Conservation (phyloP, 2,113 vertebrate genomes). For the Pseudois nayaur region DNA sequence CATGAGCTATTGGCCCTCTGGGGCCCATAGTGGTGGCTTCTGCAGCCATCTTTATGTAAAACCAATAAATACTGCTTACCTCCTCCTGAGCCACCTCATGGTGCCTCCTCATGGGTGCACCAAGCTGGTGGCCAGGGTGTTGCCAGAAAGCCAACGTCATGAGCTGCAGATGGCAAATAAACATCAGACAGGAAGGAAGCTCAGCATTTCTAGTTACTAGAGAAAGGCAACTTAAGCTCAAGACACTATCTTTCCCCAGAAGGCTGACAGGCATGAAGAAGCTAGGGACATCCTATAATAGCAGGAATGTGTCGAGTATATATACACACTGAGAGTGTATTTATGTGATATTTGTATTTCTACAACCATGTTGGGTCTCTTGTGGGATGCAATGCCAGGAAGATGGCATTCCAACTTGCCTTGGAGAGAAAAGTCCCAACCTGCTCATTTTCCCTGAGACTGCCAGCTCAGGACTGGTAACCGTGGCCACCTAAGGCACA, state of each 20-base stretch:
- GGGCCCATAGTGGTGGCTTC: neutral
- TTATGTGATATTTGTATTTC: neutral
- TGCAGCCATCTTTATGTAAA: neutral
- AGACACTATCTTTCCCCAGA: neutral
- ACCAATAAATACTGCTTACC: neutral
- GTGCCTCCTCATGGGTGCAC: neutral
- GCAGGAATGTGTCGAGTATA: fast-evolving
- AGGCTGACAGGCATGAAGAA: neutral
- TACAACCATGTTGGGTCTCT: neutral
- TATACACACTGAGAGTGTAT: fast-evolving
- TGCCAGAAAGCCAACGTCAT: neutral
- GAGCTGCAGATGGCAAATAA: neutral
- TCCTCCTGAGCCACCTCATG: fast-evolving
- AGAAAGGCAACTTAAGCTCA: neutral
- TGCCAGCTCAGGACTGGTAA: neutral
- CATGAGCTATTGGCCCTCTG: neutral
- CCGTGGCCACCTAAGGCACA: neutral
- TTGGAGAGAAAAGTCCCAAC: neutral
- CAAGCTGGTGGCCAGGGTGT: neutral
- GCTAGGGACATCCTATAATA: too few relatives aligned
- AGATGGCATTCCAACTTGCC: neutral
- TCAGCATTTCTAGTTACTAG: neutral
- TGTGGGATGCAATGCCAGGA: neutral
- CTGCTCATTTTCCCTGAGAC: neutral
- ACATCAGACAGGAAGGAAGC: neutral